Conservation (phyloP, 2,113 vertebrate genomes). For the Emydura subglobosa region DNA sequence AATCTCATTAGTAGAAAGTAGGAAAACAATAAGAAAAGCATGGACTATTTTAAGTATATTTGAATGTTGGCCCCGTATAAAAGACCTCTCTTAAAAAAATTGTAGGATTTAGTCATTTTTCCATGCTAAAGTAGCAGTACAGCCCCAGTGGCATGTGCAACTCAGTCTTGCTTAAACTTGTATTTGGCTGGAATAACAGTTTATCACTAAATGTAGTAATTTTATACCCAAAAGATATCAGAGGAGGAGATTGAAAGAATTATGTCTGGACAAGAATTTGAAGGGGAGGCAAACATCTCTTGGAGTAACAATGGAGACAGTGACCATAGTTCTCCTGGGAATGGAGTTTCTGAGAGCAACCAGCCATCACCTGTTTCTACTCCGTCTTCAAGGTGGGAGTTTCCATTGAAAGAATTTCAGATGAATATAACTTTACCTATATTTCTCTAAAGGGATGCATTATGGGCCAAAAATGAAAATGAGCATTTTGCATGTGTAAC, state of each 20-base stretch:
- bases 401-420: not conserved
- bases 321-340: constrained; percentile 96
- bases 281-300: constrained; percentile 93
- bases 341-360: constrained; percentile 96
- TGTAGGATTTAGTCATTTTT: not conserved
- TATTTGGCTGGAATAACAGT: not conserved
- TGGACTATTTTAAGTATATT: not conserved
- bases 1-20: not conserved
- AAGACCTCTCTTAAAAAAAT: not conserved
- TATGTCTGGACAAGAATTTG: constrained; percentile 99
- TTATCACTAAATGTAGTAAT: not conserved
- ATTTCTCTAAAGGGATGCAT: not conserved
- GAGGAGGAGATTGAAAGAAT: constrained; percentile 99
- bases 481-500: not conserved
- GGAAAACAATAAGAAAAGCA: not conserved
- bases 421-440: not conserved
- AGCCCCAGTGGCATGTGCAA: accelerated
- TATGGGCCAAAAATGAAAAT: not conserved
- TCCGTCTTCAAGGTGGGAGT: constrained; percentile 93
- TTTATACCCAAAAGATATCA: constrained; percentile 86
- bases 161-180: not conserved
- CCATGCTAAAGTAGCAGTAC: accelerated
- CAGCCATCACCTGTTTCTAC: constrained; percentile 97
- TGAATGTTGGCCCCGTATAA: accelerated
- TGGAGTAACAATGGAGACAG: constrained; percentile 99